Evolutionary conservation across 2,113 vertebrate species (phyloP), one percentile per base, ranked within the genome.

Genomic region (Malurus cyaneus): DNA sequence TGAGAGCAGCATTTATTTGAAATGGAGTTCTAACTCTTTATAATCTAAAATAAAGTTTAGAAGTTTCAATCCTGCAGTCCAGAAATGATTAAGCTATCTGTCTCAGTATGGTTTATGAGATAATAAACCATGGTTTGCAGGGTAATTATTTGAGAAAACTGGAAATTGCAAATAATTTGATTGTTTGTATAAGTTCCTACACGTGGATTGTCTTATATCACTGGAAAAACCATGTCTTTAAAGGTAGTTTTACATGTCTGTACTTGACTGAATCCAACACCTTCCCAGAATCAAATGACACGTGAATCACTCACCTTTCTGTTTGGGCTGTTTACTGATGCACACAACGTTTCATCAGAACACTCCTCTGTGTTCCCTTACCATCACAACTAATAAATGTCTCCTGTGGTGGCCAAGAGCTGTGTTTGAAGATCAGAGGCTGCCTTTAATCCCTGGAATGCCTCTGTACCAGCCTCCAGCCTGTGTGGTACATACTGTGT

Each of bases 221-320:
- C 67, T 76, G 32, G 26, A 59, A 72, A 42, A 32, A 23, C 5
- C 32, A 1, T 6, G 4, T 67, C 1, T 52, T 77, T 77, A 42
- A 42, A 74, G 29, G 23, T 3, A 21, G 6, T 24, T 67, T 20
- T 46, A 14, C 20, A 15, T 5, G 31, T 36, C 36, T 25, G 8
- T 36, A 8, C 36, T 19, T 59, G 50, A 6, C 39, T 59, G 39
- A 32, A 8, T 46, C 23, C n/a, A 19, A 1, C 8, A n/a, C 12
- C 12, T 52, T 17, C 28, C 32, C 39, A 39, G 39, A 39, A 39
- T 57, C 17, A 6, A 14, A 20, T 34, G 12, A 4, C 28, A 4
- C 0, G 0, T 19, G 14, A 7, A 12, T 84, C 25, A 5, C 25
- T 12, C 2, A 1, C 0, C 0, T 44, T 81, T 39, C 46, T 52